Evolutionary conservation across 1,140 invertebrate genomes (phyloP), one percentile per base, ranked within the genome.

Genomic region (Cotesia chilonis): DNA sequence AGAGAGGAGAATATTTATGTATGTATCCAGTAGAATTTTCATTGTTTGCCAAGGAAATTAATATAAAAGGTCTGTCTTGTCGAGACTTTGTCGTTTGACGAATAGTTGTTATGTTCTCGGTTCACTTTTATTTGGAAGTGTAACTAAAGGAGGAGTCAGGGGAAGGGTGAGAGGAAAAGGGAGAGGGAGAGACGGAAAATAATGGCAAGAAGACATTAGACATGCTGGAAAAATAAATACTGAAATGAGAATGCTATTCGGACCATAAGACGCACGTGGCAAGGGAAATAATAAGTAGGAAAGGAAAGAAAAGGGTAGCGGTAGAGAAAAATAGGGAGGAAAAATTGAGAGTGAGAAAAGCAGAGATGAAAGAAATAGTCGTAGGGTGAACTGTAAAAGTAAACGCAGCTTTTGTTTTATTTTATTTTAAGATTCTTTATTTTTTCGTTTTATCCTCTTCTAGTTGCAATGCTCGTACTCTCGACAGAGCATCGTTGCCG

Each of bases 61-160:
- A 65, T 65, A 65, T 65, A 65, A 65, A 65, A 65, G 63, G 38
- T 65, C 41, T 65, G 14, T 6, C 28, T 17, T 28, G 20, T 28
- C 57, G 28, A 20, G 6, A 10, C 41, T 47, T 47, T 47, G 41
- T 47, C 41, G 14, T 38, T 37, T 65, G 41, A 65, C 12, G 9
- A 51, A 65, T 7, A 51, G 61, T 35, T 12, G 9, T 35, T 36
- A 6, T 36, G 14, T 17, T 14, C 55, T n/a, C 1, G 54, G 54
- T n/a, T 55, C 10, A 9, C 28, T 9, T 5, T 9, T 61, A 35
- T 7, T 5, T 37, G 14, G 14, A 35, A 55, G n/a, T 55, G 54
- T 17, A 55, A 55, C 54, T 14, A 17, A 14, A 17, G n/a, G 52
- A 0, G 12, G 12, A 55, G 17, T 14, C 12, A n/a, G 7, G 1